Evolutionary conservation across 2,797 vertebrate species (phyloP).

Genomic region (Tolypeutes matacus): DNA sequence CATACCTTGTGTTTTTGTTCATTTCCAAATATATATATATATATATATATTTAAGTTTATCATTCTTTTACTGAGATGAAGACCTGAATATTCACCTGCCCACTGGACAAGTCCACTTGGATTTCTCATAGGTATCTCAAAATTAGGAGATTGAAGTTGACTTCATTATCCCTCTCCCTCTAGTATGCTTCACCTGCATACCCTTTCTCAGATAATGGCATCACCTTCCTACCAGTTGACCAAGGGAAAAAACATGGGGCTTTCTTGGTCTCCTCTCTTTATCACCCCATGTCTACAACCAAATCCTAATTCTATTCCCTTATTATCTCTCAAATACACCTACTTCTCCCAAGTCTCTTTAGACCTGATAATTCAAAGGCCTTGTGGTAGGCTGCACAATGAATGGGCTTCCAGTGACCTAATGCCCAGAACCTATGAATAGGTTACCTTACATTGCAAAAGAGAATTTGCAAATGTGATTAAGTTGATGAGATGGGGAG

Average conservation of each 20-base stretch:
- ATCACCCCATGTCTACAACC: background rate
- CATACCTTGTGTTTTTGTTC: background rate
- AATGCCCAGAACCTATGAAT: background rate
- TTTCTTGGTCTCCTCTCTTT: background rate
- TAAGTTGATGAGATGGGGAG: background rate
- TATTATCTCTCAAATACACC: background rate
- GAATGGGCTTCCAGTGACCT: background rate
- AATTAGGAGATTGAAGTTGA: slow-evolving; percentile 37
- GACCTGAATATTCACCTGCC: background rate
- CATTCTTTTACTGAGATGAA: background rate
- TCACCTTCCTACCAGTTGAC: background rate
- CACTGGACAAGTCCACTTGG: background rate
- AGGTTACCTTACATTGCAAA: background rate
- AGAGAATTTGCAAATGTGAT: background rate
- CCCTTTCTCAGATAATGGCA: background rate
- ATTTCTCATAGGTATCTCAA: slow-evolving; percentile 26
- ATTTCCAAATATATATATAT: slow-evolving; percentile 52
- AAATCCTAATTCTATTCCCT: background rate
- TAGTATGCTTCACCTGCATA: background rate
- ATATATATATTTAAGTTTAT: background rate
- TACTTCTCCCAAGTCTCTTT: background rate
- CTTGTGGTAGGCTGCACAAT: background rate
- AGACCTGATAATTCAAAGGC: background rate
- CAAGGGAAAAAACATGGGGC: background rate
- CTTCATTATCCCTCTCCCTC: background rate